phyloP scores from a whole-genome alignment of 2,888 invertebrate genomes.

The Drosophila multiciliata region DNA sequence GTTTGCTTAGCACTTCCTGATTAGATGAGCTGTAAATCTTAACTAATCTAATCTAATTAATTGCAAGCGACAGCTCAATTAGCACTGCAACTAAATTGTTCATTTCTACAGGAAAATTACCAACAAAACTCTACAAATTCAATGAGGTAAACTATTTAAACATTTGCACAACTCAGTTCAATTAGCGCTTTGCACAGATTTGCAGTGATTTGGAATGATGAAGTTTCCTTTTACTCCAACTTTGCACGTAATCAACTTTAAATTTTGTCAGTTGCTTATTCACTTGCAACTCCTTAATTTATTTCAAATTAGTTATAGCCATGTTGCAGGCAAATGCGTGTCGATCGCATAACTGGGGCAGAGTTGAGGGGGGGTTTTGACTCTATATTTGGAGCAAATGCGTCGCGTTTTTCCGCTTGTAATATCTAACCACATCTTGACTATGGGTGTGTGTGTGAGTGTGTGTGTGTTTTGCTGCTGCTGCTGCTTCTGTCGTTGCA shows the following conservation, averaged over 20 bases:
- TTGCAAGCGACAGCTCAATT: not conserved
- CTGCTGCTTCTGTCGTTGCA: slow-evolving; percentile 24
- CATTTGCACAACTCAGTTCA: slow-evolving; percentile 44
- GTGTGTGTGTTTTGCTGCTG: slow-evolving; percentile 9
- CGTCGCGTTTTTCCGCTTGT: slow-evolving; percentile 50
- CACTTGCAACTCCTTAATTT: slow-evolving; percentile 18
- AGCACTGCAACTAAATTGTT: not conserved
- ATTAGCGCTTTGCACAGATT: slow-evolving; percentile 44
- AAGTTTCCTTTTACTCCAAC: slow-evolving; percentile 1
- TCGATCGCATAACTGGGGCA: slow-evolving; percentile 12
- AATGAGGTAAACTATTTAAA: slow-evolving; percentile 24
- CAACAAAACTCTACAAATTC: not conserved
- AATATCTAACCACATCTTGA: slow-evolving; percentile 54
- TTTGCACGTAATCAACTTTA: slow-evolving; percentile 49
- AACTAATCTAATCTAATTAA: slow-evolving; percentile 11
- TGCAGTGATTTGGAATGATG: not conserved
- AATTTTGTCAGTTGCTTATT: slow-evolving; percentile 21
- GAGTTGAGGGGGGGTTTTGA: not conserved
- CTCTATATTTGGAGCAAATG: slow-evolving; percentile 29
- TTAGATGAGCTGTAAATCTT: not conserved
- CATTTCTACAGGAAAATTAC: not conserved
- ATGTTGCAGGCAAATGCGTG: slow-evolving; percentile 23
- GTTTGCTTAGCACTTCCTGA: not conserved
- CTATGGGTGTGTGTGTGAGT: slow-evolving; percentile 15
- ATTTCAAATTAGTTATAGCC: slow-evolving; percentile 35